Conservation (phyloP, 2,888 invertebrate genomes). For the Callyntrura sp. region DNA sequence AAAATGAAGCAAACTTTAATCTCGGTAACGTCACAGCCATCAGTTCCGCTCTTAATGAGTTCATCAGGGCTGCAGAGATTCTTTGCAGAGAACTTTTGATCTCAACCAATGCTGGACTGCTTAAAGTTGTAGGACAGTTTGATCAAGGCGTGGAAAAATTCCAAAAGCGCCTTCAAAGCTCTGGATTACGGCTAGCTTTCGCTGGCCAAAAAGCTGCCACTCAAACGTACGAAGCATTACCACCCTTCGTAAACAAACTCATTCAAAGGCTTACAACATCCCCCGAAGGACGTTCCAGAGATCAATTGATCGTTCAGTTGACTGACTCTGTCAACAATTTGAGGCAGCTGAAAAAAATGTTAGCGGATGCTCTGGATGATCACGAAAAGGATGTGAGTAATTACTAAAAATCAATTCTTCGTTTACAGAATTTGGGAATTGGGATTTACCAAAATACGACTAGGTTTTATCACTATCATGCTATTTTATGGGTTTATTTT, state of each 20-base stretch:
- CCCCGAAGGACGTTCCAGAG: constrained; percentile 43
- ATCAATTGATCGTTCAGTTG: constrained; percentile 58
- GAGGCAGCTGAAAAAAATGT: constrained; percentile 64
- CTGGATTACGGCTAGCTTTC: constrained; percentile 47
- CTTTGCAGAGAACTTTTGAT: constrained; percentile 57
- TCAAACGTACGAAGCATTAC: constrained; percentile 62
- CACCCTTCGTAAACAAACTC: constrained; percentile 62
- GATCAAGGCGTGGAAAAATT: constrained; percentile 55
- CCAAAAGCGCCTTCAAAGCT: constrained; percentile 59
- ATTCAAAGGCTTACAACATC: constrained; percentile 68
- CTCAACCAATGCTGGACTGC: constrained; percentile 48
- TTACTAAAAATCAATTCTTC: neutral
- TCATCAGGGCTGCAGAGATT: constrained; percentile 57
- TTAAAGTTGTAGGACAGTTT: constrained; percentile 67
- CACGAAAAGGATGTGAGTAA: constrained; percentile 76
- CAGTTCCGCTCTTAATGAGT: constrained; percentile 39
- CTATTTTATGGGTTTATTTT: constrained; percentile 41
- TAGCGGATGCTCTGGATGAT: constrained; percentile 61
- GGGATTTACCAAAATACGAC: too few relatives aligned
- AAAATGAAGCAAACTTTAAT: constrained; percentile 18
- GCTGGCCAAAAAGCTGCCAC: constrained; percentile 74
- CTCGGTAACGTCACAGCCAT: constrained; percentile 63
- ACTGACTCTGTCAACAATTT: constrained; percentile 62
- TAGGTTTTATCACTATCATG: too few relatives aligned
- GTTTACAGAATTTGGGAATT: neutral